phyloP scores from a whole-genome alignment of 2,888 invertebrate species.

The Holacanthella duospinosa region DNA sequence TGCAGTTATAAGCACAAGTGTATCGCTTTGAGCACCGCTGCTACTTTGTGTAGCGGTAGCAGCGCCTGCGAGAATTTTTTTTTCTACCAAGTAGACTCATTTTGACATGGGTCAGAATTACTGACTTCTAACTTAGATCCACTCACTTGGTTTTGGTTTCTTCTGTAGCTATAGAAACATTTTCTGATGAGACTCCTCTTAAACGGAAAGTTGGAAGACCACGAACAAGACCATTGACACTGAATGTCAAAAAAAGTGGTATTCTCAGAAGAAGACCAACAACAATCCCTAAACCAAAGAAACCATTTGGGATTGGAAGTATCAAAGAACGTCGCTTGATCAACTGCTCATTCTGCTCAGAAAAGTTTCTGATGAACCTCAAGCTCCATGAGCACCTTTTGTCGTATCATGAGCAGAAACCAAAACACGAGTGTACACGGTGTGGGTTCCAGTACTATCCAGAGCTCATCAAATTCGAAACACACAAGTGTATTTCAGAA shows the following conservation, averaged over 20 bases:
- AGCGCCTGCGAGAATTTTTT: too few species aligned
- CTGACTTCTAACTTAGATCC: too few species aligned
- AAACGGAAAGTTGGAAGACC: not conserved
- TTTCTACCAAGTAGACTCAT: too few species aligned
- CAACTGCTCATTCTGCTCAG: not conserved
- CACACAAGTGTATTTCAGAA: not conserved
- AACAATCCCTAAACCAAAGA: not conserved
- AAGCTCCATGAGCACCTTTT: not conserved
- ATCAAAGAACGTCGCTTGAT: slow-evolving; percentile 1
- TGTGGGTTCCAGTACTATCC: slow-evolving; percentile 2
- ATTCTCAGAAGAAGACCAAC: not conserved
- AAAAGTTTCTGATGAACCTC: not conserved
- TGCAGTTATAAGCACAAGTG: too few species aligned
- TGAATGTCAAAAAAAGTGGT: not conserved
- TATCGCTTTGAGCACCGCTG: too few species aligned
- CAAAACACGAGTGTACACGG: not conserved
- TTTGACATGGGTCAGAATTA: too few species aligned
- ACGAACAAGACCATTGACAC: not conserved
- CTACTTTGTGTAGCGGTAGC: too few species aligned
- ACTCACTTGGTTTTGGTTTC: too few species aligned
- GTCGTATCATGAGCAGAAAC: not conserved
- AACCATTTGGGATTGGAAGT: not conserved
- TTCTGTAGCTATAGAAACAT: not conserved
- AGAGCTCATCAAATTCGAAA: not conserved
- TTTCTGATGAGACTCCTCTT: not conserved